These are phyloP conservation scores for Siniperca undulata DNA, from an alignment of 2,797 vertebrate genomes.

Conservation along the genomic window DNA sequence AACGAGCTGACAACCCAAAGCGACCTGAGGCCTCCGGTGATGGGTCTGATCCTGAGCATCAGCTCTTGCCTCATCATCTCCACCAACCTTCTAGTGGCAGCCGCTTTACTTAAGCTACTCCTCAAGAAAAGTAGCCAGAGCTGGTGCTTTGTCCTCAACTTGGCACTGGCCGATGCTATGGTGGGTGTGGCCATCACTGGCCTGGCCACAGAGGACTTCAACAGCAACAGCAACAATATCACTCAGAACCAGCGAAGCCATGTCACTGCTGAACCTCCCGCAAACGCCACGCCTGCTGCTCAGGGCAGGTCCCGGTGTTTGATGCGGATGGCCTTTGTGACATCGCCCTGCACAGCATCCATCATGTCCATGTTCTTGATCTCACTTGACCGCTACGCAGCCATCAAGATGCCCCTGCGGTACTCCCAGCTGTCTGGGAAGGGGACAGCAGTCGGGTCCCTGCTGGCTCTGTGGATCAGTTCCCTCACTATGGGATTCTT, in stretches of 20 bases:
- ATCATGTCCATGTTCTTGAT: constrained; percentile 92
- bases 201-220: constrained; percentile 86
- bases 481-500: constrained; percentile 87
- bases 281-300: constrained; percentile 2
- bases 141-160: constrained; percentile 92
- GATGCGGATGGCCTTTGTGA: constrained; percentile 90
- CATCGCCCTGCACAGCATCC: constrained; percentile 89
- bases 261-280: not conserved
- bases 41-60: constrained; percentile 85
- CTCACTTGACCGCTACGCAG: constrained; percentile 91
- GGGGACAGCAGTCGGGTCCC: constrained; percentile 66
- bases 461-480: constrained; percentile 87
- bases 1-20: rapidly evolving
- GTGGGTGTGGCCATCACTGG: constrained; percentile 90
- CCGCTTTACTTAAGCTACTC: constrained; percentile 85
- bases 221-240: constrained; percentile 45
- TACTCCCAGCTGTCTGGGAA: constrained; percentile 87
- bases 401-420: constrained; percentile 91
- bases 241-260: not conserved
- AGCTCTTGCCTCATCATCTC: constrained; percentile 89
- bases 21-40: constrained; percentile 13
- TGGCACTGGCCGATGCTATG: constrained; percentile 89
- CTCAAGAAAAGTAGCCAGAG: constrained; percentile 84
- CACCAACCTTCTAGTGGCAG: constrained; percentile 87
- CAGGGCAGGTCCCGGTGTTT: constrained; percentile 83